These are phyloP conservation scores for Tuberolachnus salignus DNA, from an alignment of 2,888 invertebrate species.

Conservation along the genomic window DNA sequence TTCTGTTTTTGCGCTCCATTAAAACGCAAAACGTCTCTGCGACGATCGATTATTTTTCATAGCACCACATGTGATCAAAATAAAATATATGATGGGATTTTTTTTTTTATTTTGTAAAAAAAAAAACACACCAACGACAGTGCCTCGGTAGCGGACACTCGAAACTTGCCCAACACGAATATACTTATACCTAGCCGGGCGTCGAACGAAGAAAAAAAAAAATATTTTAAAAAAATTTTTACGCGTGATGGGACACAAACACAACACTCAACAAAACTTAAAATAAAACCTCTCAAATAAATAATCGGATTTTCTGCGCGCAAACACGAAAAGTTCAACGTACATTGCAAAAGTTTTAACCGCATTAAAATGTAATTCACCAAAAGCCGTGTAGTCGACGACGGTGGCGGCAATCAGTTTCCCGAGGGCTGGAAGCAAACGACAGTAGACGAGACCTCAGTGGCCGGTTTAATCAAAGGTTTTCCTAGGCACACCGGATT, in stretches of 20 bases:
- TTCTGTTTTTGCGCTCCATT: too few species aligned
- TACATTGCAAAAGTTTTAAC: constrained; percentile 43
- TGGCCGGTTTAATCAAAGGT: constrained; percentile 37
- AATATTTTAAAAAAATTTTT: neutral
- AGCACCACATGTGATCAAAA: too few species aligned
- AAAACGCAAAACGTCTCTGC: too few species aligned
- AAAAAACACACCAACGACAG: too few species aligned
- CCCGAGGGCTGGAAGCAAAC: constrained; percentile 11
- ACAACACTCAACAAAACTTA: constrained; percentile 4
- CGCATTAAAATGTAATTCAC: constrained; percentile 50
- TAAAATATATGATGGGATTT: too few species aligned
- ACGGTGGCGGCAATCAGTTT: constrained; percentile 25
- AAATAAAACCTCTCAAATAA: constrained; percentile 20
- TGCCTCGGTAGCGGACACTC: too few species aligned
- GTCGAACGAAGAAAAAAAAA: too few species aligned
- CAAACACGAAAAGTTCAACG: constrained; percentile 35
- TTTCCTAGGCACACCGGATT: neutral
- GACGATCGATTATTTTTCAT: too few species aligned
- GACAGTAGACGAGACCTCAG: constrained; percentile 27
- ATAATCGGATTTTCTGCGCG: constrained; percentile 35
- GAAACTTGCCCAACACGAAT: too few species aligned
- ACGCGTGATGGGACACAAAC: too few species aligned
- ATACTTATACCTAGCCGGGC: too few species aligned
- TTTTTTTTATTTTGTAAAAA: too few species aligned
- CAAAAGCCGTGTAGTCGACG: constrained; percentile 30